Evolutionary conservation across 2,888 invertebrate genomes (phyloP), one percentile per base, ranked within the genome.

Genomic region (Lamproptera curius): DNA sequence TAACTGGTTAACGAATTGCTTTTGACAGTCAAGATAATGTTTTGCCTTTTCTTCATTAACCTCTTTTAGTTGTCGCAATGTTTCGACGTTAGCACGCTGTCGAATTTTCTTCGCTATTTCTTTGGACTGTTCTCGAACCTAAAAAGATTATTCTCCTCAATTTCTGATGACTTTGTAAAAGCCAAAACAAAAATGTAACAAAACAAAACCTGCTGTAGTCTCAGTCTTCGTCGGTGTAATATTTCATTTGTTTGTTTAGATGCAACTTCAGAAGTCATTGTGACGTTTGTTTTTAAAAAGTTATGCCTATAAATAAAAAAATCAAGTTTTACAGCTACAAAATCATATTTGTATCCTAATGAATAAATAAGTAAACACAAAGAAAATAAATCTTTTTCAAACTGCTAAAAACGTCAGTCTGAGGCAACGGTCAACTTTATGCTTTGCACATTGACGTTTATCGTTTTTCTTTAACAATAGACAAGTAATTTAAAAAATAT

Each of bases 101-200:
- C 88, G 67, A 55, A 88, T 74, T 66, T 79, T 81, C 62, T 81
- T 85, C 10, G 88, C 88, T 43, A 88, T 83, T 46, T 85, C 84
- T 70, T 87, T 88, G 39, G 88, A 88, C 59, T 88, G 88, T 68
- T 88, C 88, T 54, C 88, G 77, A 58, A 88, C 88, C 88, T 88
- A 75, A 64, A 78, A 72, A 58, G 40, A n/a, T n/a, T n/a, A n/a
- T n/a, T n/a, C n/a, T n/a, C n/a, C n/a, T 49, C 55, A 42, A 46
- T 53, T 57, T 58, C 51, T 37, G 13, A 37, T 13, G 9, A 10
- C 5, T 10, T 9, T 35, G 8, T 38, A 28, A 34, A 41, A 8
- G 13, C 31, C 17, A 16, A 35, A 26, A 43, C 2, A 26, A 15
- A 14, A 33, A 23, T 15, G n/a, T 33, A 26, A 43, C 16, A 44